phyloP scores from a whole-genome alignment of 2,113 vertebrate genomes.

The Corythornis vintsioides region DNA sequence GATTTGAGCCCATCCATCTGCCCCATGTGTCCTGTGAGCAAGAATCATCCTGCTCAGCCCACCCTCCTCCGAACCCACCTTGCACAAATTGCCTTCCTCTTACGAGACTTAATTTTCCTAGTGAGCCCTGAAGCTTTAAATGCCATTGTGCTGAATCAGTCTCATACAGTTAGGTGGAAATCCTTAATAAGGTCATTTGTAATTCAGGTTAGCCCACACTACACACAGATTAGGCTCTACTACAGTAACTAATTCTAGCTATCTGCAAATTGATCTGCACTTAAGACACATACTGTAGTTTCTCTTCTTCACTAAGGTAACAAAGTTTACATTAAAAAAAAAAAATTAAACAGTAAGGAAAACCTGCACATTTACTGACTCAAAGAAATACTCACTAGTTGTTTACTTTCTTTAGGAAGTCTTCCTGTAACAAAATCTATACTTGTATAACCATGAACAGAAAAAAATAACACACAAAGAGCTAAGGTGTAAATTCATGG shows the following conservation, averaged over 20 bases:
- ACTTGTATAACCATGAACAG: neutral
- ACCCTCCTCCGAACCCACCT: neutral
- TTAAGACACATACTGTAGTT: neutral
- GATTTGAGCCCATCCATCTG: neutral
- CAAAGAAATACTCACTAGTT: neutral
- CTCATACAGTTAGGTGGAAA: neutral
- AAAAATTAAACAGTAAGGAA: neutral
- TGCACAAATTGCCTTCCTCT: neutral
- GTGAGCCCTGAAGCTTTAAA: neutral
- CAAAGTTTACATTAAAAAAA: neutral
- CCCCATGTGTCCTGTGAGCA: fast-evolving
- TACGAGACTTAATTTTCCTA: neutral
- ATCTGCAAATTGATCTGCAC: neutral
- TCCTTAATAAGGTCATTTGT: neutral
- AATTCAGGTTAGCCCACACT: neutral
- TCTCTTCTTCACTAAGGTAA: neutral
- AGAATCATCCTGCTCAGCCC: neutral
- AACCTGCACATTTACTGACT: neutral
- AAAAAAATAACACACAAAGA: neutral
- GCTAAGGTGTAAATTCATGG: neutral
- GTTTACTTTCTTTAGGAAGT: neutral
- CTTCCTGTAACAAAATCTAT: neutral
- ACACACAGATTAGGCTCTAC: neutral
- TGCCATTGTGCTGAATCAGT: neutral
- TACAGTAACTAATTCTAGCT: neutral